These are phyloP conservation scores for Notothenia rossii DNA, from an alignment of 2,113 vertebrate genomes.

Conservation along the genomic window DNA sequence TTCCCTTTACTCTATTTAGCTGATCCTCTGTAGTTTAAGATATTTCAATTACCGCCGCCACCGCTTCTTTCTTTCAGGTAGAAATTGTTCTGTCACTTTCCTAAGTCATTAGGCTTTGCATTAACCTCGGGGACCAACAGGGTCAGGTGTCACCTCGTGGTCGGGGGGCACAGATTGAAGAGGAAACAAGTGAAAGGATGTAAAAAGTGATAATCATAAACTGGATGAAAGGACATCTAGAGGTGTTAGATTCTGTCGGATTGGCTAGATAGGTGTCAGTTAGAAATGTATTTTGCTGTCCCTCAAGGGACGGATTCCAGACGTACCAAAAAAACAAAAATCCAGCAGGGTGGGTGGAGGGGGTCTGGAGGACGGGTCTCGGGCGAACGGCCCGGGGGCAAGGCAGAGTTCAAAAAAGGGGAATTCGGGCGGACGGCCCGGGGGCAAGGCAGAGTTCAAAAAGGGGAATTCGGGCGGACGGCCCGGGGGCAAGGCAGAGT, in stretches of 20 bases:
- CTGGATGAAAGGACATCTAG: slow-evolving; percentile 62
- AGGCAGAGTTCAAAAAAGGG: too few species aligned
- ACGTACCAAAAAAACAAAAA: too few species aligned
- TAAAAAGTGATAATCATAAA: slow-evolving; percentile 41
- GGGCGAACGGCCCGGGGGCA: too few species aligned
- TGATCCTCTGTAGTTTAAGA: slow-evolving; percentile 22
- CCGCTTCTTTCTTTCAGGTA: neutral
- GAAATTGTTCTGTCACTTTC: slow-evolving; percentile 51
- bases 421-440: too few species aligned
- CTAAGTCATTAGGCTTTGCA: slow-evolving; percentile 55
- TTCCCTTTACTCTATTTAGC: slow-evolving; percentile 31
- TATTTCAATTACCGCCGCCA: slow-evolving; percentile 18
- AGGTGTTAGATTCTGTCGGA: slow-evolving; percentile 63
- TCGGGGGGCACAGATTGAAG: slow-evolving; percentile 27
- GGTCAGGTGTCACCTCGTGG: slow-evolving; percentile 50
- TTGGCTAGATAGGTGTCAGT: slow-evolving; percentile 46
- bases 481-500: too few species aligned
- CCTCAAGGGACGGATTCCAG: too few species aligned
- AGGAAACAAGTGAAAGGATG: slow-evolving; percentile 36
- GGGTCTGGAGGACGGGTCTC: too few species aligned
- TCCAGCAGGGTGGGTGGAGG: too few species aligned
- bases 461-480: too few species aligned
- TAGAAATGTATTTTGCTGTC: slow-evolving; percentile 34
- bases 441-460: too few species aligned
- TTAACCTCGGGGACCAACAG: slow-evolving; percentile 34